Conservation (phyloP, 1,140 invertebrate species). For the Drosophila ohnishii region DNA sequence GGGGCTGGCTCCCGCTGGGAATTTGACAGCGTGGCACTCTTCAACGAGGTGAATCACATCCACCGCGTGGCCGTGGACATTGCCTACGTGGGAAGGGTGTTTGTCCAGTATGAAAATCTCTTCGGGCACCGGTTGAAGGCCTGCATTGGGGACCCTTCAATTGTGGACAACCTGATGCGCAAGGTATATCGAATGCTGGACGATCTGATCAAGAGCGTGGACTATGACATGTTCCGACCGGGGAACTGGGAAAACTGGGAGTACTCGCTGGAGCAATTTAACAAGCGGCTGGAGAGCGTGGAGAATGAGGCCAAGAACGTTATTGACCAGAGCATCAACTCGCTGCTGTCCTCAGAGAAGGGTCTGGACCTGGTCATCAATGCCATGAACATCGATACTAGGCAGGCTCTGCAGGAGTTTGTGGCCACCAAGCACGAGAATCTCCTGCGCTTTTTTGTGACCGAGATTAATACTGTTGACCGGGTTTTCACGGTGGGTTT, state of each 20-base stretch:
- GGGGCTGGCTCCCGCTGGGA: conserved; percentile 94
- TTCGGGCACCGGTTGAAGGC: conserved; percentile 93
- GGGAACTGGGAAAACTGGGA: conserved; percentile 93
- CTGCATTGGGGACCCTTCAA: conserved; percentile 91
- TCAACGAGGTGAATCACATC: conserved; percentile 93
- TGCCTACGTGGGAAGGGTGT: conserved; percentile 88
- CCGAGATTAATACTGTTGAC: conserved; percentile 89
- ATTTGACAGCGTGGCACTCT: conserved; percentile 91
- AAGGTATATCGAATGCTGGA: conserved; percentile 85
- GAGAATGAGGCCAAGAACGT: conserved; percentile 93
- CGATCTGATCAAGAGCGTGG: conserved; percentile 89
- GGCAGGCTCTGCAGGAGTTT: conserved; percentile 88
- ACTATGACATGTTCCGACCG: conserved; percentile 91
- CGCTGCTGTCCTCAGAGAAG: conserved; percentile 89
- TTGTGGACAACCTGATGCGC: conserved; percentile 92
- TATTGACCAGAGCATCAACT: conserved; percentile 93
- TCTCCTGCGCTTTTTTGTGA: conserved; percentile 92
- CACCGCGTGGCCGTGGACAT: conserved; percentile 90
- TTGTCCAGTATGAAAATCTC: conserved; percentile 94
- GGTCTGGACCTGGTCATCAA: conserved; percentile 91
- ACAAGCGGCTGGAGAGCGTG: conserved; percentile 88
- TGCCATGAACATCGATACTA: conserved; percentile 90
- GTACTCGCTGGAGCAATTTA: conserved; percentile 89
- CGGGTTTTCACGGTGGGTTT: conserved; percentile 86
- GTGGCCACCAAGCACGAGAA: conserved; percentile 92